Conservation (phyloP, 2,113 vertebrate genomes). For the Seriola dumerili region DNA sequence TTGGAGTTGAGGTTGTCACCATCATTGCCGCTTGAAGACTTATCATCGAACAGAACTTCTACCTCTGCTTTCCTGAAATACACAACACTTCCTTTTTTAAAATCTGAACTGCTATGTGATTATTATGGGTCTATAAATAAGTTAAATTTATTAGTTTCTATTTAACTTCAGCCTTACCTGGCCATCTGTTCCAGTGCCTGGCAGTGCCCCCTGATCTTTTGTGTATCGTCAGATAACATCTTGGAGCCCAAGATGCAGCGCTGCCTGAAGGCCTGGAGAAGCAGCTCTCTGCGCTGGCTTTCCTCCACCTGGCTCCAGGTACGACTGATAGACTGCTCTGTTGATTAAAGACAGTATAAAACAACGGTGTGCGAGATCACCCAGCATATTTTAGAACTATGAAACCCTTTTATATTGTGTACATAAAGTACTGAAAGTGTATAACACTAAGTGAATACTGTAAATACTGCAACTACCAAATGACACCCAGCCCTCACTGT, state of each 20-base stretch:
- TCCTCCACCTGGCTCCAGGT: slow-evolving; percentile 75
- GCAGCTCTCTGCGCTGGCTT: slow-evolving; percentile 64
- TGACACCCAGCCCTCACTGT: not conserved
- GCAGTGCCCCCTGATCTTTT: slow-evolving; percentile 62
- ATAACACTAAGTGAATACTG: not conserved
- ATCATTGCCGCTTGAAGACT: slow-evolving; percentile 49
- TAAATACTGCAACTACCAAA: not conserved
- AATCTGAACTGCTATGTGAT: not conserved
- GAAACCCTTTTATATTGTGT: not conserved
- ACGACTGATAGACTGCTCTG: slow-evolving; percentile 73
- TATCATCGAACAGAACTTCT: slow-evolving; percentile 76
- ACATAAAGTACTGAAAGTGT: not conserved
- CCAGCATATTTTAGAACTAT: not conserved
- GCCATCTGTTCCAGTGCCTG: slow-evolving; percentile 75
- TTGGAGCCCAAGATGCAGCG: slow-evolving; percentile 58
- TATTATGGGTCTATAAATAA: not conserved
- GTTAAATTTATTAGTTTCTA: not conserved
- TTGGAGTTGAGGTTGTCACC: slow-evolving; percentile 41
- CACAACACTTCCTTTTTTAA: not conserved
- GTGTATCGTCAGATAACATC: slow-evolving; percentile 60
- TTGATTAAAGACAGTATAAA: slow-evolving; percentile 3
- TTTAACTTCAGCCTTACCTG: slow-evolving; percentile 52
- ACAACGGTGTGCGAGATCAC: not conserved
- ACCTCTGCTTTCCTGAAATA: slow-evolving; percentile 80
- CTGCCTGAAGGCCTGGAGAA: slow-evolving; percentile 80